Evolutionary conservation across 2,888 invertebrate species (phyloP).

Genomic region (Mantis religiosa): DNA sequence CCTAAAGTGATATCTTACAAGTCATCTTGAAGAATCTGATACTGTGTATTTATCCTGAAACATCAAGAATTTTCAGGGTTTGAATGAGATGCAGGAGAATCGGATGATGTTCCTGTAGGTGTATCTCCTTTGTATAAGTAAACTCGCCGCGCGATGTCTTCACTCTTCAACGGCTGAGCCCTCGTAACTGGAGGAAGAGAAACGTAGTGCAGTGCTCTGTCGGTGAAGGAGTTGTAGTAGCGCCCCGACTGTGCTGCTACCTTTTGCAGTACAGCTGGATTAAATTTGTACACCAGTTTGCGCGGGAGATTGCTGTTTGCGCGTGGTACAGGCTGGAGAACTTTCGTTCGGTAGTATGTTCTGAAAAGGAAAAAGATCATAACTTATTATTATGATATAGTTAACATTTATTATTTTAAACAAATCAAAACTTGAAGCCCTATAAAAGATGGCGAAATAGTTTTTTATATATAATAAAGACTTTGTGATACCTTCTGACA

Average conservation of each 20-base stretch:
- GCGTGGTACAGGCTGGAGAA: conserved; percentile 32
- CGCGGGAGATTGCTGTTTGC: conserved; percentile 29
- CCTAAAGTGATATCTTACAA: too few species aligned
- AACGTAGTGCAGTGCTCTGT: conserved; percentile 14
- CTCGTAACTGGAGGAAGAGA: not conserved
- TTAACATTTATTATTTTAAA: too few species aligned
- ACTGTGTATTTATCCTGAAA: too few species aligned
- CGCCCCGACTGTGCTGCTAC: not conserved
- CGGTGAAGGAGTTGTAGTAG: conserved; percentile 2
- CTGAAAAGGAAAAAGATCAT: conserved; percentile 20
- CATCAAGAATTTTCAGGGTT: too few species aligned
- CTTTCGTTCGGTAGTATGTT: conserved; percentile 32
- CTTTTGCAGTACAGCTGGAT: conserved; percentile 29
- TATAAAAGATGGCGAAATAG: too few species aligned
- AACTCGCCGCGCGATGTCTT: not conserved
- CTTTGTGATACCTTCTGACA: too few species aligned
- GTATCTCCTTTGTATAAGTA: not conserved
- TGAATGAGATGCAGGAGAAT: too few species aligned
- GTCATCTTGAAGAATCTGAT: too few species aligned
- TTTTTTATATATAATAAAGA: too few species aligned
- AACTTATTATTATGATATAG: too few species aligned
- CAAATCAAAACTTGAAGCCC: too few species aligned
- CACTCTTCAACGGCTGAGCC: not conserved
- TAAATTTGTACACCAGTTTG: conserved; percentile 33
- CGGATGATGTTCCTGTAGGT: too few species aligned